These are phyloP conservation scores for Gymnorhina tibicen DNA, from an alignment of 2,113 vertebrate genomes.

Conservation along the genomic window DNA sequence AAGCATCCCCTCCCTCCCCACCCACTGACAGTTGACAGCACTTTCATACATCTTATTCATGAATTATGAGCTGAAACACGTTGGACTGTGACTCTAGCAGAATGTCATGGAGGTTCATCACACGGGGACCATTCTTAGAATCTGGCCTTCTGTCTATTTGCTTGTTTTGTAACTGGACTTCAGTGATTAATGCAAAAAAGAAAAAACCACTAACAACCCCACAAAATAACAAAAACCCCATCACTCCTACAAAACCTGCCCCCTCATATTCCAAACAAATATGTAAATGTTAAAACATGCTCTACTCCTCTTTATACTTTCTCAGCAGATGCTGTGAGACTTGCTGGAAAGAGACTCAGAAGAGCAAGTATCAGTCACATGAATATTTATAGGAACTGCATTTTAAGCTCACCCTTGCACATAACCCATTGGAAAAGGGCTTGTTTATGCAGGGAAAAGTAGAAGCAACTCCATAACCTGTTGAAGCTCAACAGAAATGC, in stretches of 20 bases:
- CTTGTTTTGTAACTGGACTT: background rate
- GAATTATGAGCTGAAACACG: background rate
- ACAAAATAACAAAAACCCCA: background rate
- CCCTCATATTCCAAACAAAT: background rate
- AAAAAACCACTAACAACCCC: rapidly evolving
- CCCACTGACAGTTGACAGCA: too few species aligned
- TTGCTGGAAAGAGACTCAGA: background rate
- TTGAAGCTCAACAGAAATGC: background rate
- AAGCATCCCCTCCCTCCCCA: background rate
- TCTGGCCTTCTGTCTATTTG: background rate
- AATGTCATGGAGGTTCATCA: background rate
- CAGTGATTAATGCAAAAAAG: background rate
- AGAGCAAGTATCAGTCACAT: background rate
- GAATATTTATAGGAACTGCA: background rate
- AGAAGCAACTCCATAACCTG: background rate
- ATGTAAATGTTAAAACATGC: background rate
- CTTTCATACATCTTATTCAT: background rate
- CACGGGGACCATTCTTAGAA: background rate
- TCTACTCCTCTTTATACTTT: background rate
- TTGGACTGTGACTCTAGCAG: background rate
- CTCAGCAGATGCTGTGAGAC: background rate
- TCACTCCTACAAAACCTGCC: background rate
- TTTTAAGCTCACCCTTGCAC: background rate
- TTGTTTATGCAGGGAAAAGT: background rate
- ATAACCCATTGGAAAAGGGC: background rate